Conservation (phyloP, 2,797 vertebrate species). For the Falco novaeseelandiae region DNA sequence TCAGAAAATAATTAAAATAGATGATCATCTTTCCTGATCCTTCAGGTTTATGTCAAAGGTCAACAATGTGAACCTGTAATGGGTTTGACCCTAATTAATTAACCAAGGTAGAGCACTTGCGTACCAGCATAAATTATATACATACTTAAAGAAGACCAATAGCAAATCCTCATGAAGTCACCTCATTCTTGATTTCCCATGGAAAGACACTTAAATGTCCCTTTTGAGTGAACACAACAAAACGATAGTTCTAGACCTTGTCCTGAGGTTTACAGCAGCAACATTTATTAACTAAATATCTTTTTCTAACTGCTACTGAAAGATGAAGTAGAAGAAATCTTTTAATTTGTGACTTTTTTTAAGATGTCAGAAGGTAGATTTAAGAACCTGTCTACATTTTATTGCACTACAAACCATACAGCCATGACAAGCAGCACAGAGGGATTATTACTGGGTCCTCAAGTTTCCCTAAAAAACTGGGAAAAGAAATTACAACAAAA, state of each 20-base stretch:
- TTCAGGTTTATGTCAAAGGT: slow-evolving; percentile 25
- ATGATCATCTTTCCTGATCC: not conserved
- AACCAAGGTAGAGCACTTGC: not conserved
- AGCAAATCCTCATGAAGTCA: not conserved
- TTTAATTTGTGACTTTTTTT: not conserved
- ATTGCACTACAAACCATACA: not conserved
- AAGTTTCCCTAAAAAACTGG: not conserved
- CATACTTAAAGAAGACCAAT: not conserved
- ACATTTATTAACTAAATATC: not conserved
- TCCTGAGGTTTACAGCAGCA: not conserved
- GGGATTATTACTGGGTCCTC: not conserved
- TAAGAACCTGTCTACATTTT: not conserved
- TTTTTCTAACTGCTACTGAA: not conserved
- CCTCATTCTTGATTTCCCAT: not conserved
- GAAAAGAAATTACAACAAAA: not conserved
- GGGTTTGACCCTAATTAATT: slow-evolving; percentile 38
- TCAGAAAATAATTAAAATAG: slow-evolving; percentile 27
- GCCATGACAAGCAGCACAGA: not conserved
- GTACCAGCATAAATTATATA: not conserved
- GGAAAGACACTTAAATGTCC: not conserved
- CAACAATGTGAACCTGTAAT: not conserved
- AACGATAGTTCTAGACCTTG: not conserved
- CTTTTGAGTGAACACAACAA: not conserved
- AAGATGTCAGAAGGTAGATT: not conserved
- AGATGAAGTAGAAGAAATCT: not conserved